Conservation (phyloP, 2,888 invertebrate species). For the Nemotelus pantherinus region DNA sequence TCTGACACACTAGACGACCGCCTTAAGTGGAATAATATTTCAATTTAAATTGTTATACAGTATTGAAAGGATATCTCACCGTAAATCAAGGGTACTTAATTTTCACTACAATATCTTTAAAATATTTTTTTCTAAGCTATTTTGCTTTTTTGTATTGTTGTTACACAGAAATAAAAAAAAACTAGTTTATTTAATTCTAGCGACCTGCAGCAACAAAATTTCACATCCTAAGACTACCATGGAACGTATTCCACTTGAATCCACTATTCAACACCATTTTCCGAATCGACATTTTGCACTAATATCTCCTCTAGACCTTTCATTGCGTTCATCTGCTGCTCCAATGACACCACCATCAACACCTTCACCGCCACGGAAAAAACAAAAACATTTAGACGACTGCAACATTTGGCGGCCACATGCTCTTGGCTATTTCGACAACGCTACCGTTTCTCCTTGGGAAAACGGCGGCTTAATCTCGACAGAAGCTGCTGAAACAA, state of each 20-base stretch:
- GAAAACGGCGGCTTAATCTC: conserved; percentile 17
- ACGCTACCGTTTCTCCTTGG: conserved; percentile 48
- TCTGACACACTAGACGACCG: too few species aligned
- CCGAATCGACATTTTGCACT: conserved; percentile 8
- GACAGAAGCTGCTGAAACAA: conserved; percentile 52
- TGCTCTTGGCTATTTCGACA: conserved; percentile 53
- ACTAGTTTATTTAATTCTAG: too few species aligned
- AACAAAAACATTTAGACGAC: conserved; percentile 59
- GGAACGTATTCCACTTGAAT: background rate
- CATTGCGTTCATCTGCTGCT: conserved; percentile 59
- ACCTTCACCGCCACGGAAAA: conserved; percentile 64
- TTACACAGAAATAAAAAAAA: too few species aligned
- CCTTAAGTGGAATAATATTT: too few species aligned
- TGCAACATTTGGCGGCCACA: conserved; percentile 62
- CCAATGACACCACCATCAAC: conserved; percentile 65
- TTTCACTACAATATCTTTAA: too few species aligned
- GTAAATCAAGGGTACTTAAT: too few species aligned
- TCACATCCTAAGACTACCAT: background rate
- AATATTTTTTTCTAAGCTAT: too few species aligned
- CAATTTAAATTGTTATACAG: too few species aligned
- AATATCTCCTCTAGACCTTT: conserved; percentile 63
- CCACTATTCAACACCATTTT: background rate
- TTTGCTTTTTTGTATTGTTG: too few species aligned
- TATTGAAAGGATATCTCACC: too few species aligned
- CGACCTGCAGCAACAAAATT: too few species aligned